phyloP scores from a whole-genome alignment of 2,113 vertebrate species.

The Thunnus thynnus region DNA sequence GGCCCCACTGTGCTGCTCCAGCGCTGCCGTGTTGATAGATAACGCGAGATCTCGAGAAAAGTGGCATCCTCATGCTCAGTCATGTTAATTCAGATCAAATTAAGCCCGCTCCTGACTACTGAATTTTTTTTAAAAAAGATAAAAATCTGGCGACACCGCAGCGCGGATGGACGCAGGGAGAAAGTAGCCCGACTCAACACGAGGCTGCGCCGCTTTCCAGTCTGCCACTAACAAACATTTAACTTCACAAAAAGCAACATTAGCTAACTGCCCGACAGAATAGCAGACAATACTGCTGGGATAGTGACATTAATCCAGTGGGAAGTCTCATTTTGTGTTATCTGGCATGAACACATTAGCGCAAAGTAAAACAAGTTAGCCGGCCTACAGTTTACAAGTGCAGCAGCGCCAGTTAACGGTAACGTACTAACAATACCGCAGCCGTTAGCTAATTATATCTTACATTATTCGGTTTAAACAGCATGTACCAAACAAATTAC shows the following conservation, averaged over 20 bases:
- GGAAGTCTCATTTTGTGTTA: not conserved
- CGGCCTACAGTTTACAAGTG: slow-evolving; percentile 32
- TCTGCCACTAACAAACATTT: not conserved
- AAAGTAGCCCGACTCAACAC: slow-evolving; percentile 41
- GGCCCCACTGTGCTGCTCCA: not conserved
- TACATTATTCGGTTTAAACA: not conserved
- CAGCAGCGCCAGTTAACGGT: slow-evolving; percentile 23
- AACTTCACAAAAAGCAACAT: not conserved
- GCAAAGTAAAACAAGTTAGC: not conserved
- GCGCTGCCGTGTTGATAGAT: not conserved
- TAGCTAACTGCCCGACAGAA: accelerated
- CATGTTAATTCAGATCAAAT: not conserved
- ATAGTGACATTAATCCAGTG: not conserved
- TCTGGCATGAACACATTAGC: not conserved
- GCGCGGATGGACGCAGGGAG: slow-evolving; percentile 3
- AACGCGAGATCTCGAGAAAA: slow-evolving; percentile 23
- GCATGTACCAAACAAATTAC: accelerated
- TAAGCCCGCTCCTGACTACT: not conserved
- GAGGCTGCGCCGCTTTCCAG: slow-evolving; percentile 47
- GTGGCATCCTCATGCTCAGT: not conserved
- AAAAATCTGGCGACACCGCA: not conserved
- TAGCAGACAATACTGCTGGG: accelerated
- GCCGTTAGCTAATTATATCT: too few species aligned
- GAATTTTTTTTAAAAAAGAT: not conserved
- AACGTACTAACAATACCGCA: too few species aligned